phyloP scores from a whole-genome alignment of 2,797 vertebrate genomes.

The Leuciscus waleckii region DNA sequence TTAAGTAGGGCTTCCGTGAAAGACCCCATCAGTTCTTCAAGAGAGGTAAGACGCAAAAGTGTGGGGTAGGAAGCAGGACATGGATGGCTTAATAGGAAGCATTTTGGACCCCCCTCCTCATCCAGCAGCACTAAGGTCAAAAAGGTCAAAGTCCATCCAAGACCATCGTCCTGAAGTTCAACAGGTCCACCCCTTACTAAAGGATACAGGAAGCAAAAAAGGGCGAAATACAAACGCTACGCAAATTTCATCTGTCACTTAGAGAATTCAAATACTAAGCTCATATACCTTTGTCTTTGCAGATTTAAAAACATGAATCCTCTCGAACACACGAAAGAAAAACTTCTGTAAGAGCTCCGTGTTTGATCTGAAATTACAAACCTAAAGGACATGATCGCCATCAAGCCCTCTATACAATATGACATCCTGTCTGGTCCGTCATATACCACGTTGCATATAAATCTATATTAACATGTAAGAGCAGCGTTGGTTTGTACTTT shows the following conservation, averaged over 20 bases:
- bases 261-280: constrained; percentile 69
- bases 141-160: constrained; percentile 66
- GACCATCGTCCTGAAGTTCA: constrained; percentile 57
- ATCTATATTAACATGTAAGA: constrained; percentile 72
- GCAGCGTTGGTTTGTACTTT: constrained; percentile 76
- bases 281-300: constrained; percentile 69
- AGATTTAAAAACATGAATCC: constrained; percentile 77
- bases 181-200: constrained; percentile 60
- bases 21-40: constrained; percentile 67
- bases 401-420: constrained; percentile 61
- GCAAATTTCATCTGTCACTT: constrained; percentile 71
- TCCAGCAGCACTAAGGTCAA: constrained; percentile 72
- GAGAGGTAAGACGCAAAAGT: constrained; percentile 74
- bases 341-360: constrained; percentile 62
- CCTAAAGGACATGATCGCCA: constrained; percentile 64
- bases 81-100: constrained; percentile 78
- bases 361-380: constrained; percentile 64
- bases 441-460: constrained; percentile 67
- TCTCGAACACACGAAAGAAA: constrained; percentile 72
- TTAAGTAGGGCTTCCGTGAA: constrained; percentile 27
- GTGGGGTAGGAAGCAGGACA: constrained; percentile 68
- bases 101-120: constrained; percentile 71
- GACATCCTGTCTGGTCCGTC: constrained; percentile 61
- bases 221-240: constrained; percentile 68
- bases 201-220: constrained; percentile 66